A percentile compares a stretch with the other conserved stretches of the same genome.
Evolutionary conservation across 1,140 invertebrate species (phyloP).

Genomic region (Danaus plexippus): DNA sequence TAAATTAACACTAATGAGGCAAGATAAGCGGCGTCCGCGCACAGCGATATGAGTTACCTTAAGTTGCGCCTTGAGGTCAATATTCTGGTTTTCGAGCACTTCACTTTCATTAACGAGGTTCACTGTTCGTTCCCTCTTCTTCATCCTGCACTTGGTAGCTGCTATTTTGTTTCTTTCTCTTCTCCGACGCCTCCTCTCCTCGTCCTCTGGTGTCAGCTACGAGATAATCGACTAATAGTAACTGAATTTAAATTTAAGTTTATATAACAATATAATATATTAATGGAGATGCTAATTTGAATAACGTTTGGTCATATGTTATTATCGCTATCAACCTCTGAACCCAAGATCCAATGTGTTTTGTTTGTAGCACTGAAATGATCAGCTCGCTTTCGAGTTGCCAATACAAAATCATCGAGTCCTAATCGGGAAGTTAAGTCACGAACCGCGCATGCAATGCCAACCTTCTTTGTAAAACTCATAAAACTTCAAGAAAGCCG

Average conservation of each 20-base stretch:
- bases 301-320: no score
- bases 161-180: constrained; percentile 95
- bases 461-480: constrained; percentile 51
- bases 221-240: constrained; percentile 24
- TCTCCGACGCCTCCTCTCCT: constrained; percentile 85
- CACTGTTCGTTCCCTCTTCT: constrained; percentile 91
- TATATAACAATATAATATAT: no score
- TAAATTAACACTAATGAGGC: no score
- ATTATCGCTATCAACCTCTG: no score
- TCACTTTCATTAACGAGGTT: constrained; percentile 91
- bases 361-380: no score
- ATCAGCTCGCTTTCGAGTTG: constrained; percentile 4
- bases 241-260: no score
- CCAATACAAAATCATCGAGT: constrained; percentile 18
- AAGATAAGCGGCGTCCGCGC: constrained; percentile 5
- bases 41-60: constrained; percentile 48
- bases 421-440: constrained; percentile 59
- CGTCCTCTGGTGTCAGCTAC: constrained; percentile 92
- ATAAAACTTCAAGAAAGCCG: constrained; percentile 66
- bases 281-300: no score
- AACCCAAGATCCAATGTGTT: no score
- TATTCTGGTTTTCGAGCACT: constrained; percentile 88
- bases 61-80: constrained; percentile 86
- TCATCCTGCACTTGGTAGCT: constrained; percentile 94
- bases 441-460: constrained; percentile 56